Evolutionary conservation across 2,888 invertebrate species (phyloP).

Genomic region (Panzeria rudis): DNA sequence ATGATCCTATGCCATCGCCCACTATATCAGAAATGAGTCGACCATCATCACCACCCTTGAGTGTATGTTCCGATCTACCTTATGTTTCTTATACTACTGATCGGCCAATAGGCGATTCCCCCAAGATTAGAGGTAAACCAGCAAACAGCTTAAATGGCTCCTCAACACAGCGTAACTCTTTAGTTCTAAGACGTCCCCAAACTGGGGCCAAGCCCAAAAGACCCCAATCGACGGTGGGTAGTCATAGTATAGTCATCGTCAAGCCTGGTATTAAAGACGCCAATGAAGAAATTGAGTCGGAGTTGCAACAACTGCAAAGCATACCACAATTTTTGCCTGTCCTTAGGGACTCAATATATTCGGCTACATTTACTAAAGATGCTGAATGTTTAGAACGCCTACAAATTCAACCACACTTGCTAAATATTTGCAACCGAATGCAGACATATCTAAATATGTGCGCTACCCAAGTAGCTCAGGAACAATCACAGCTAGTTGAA

Average conservation of each 20-base stretch:
- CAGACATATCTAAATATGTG: constrained; percentile 93
- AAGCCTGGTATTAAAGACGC: constrained; percentile 88
- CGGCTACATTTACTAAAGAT: constrained; percentile 89
- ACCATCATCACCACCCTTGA: constrained; percentile 92
- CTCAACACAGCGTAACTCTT: constrained; percentile 73
- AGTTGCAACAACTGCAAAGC: constrained; percentile 84
- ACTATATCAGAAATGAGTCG: constrained; percentile 83
- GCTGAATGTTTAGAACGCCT: constrained; percentile 92
- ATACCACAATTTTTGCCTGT: constrained; percentile 97
- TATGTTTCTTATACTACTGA: constrained; percentile 96
- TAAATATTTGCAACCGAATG: constrained; percentile 90
- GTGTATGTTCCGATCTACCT: constrained; percentile 94
- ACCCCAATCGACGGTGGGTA: constrained; percentile 84
- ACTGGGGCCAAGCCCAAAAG: constrained; percentile 81
- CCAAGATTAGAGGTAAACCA: constrained; percentile 88
- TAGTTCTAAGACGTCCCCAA: constrained; percentile 74
- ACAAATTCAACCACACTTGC: constrained; percentile 86
- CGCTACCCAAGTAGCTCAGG: constrained; percentile 91
- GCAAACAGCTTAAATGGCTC: constrained; percentile 76
- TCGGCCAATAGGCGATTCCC: constrained; percentile 95
- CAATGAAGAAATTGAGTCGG: constrained; percentile 88
- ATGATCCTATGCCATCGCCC: constrained; percentile 74
- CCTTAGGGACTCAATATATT: constrained; percentile 94
- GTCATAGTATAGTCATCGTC: constrained; percentile 92
- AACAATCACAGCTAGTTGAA: constrained; percentile 89